A percentile compares a stretch with the other conserved stretches of the same genome.
phyloP scores from a whole-genome alignment of 2,888 invertebrate genomes.

The Mythimna lalbum region DNA sequence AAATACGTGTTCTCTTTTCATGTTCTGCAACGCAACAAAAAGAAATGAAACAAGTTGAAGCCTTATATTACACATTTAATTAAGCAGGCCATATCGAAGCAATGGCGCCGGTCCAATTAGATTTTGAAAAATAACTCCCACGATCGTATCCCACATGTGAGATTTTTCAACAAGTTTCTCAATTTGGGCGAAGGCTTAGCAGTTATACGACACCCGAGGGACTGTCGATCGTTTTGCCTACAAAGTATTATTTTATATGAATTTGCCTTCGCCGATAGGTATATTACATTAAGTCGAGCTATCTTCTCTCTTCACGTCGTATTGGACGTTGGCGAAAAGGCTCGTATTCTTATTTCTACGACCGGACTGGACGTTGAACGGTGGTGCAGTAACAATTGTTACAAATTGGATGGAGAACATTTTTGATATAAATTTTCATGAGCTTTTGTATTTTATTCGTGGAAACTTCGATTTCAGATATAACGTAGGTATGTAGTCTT shows the following conservation, averaged over 20 bases:
- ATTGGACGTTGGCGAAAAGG: conserved; percentile 76
- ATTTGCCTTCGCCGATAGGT: conserved; percentile 76
- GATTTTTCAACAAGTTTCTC: conserved; percentile 87
- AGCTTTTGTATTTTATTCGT: conserved; percentile 65
- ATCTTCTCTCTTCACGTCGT: conserved; percentile 73
- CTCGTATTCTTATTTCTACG: conserved; percentile 77
- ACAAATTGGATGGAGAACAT: conserved; percentile 83
- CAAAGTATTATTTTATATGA: conserved; percentile 86
- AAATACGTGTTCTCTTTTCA: conserved; percentile 21
- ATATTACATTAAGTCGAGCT: conserved; percentile 76
- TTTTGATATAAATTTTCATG: conserved; percentile 72
- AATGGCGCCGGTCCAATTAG: conserved; percentile 54
- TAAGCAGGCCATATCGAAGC: conserved; percentile 25
- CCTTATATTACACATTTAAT: conserved; percentile 35
- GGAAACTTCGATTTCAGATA: conserved; percentile 30
- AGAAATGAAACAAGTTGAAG: conserved; percentile 20
- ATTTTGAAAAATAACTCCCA: conserved; percentile 69
- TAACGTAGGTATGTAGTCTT: conserved; percentile 10
- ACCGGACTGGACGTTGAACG: conserved; percentile 73
- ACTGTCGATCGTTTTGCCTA: conserved; percentile 83
- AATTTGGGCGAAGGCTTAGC: conserved; percentile 84
- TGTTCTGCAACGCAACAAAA: conserved; percentile 17
- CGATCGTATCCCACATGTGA: conserved; percentile 77
- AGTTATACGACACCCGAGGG: conserved; percentile 83
- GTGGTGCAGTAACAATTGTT: conserved; percentile 78